Conservation (phyloP, 2,113 vertebrate species). For the Pangasianodon hypophthalmus region DNA sequence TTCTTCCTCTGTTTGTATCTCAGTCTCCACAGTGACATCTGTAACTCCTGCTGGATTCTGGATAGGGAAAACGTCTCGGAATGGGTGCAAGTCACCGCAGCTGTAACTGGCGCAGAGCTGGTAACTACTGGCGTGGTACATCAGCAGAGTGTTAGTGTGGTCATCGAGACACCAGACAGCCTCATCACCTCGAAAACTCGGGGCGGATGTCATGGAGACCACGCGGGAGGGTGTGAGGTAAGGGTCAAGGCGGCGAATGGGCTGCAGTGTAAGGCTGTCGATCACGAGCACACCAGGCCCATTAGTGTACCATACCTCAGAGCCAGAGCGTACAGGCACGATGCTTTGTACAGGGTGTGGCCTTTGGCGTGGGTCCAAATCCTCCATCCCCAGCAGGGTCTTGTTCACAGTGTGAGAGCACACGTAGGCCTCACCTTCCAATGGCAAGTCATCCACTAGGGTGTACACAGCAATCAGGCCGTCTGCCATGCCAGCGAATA, state of each 20-base stretch:
- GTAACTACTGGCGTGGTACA: constrained; percentile 83
- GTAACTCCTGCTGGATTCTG: constrained; percentile 57
- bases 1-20: background rate
- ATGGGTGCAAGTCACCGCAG: constrained; percentile 85
- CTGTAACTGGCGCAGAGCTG: constrained; percentile 88
- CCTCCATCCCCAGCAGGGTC: constrained; percentile 79
- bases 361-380: constrained; percentile 85
- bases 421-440: constrained; percentile 83
- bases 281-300: constrained; percentile 88
- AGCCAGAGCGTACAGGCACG: constrained; percentile 78
- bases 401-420: constrained; percentile 92
- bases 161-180: constrained; percentile 89
- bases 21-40: background rate
- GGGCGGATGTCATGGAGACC: constrained; percentile 75
- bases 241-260: constrained; percentile 83
- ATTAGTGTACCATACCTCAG: constrained; percentile 93
- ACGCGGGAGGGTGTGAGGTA: constrained; percentile 77
- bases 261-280: constrained; percentile 75
- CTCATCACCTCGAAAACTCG: constrained; percentile 84
- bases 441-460: constrained; percentile 77
- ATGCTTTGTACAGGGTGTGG: constrained; percentile 84
- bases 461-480: constrained; percentile 84
- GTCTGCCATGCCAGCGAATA: constrained; percentile 89
- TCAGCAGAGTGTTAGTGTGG: constrained; percentile 81
- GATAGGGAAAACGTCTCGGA: constrained; percentile 84